A percentile compares a stretch with the other conserved stretches of the same genome.
These are phyloP conservation scores for Apocheima hispidaria DNA, from an alignment of 2,888 invertebrate species.

Conservation along the genomic window DNA sequence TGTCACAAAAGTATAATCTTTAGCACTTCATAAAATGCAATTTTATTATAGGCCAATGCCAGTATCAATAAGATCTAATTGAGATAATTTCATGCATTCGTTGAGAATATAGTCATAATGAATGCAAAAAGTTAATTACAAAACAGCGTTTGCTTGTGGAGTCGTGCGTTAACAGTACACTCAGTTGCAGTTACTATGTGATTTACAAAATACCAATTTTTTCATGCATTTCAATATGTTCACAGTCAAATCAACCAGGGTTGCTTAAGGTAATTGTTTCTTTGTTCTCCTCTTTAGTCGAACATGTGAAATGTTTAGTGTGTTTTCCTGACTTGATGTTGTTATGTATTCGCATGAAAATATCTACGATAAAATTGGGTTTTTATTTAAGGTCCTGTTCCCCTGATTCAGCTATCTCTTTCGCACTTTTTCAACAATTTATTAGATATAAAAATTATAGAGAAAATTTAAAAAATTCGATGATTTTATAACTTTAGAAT, in stretches of 20 bases:
- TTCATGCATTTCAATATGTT: constrained; percentile 36
- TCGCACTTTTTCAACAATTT: too few species aligned
- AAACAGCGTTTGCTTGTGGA: constrained; percentile 40
- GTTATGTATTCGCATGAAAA: constrained; percentile 26
- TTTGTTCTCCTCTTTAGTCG: constrained; percentile 25
- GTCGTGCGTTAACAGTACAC: constrained; percentile 56
- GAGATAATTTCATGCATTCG: constrained; percentile 34
- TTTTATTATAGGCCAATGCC: neutral
- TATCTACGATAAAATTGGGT: neutral
- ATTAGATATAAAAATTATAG: too few species aligned
- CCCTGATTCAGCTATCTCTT: too few species aligned
- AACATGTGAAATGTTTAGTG: constrained; percentile 29
- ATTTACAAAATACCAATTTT: constrained; percentile 43
- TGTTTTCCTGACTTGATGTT: constrained; percentile 21
- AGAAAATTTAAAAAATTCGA: too few species aligned
- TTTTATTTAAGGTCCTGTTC: neutral
- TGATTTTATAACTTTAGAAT: too few species aligned
- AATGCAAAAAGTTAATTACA: constrained; percentile 50
- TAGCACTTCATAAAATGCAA: neutral
- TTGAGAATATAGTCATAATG: constrained; percentile 43
- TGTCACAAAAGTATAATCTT: neutral
- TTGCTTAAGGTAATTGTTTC: constrained; percentile 33
- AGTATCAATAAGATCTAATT: constrained; percentile 3
- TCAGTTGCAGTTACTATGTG: constrained; percentile 41
- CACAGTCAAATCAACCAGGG: constrained; percentile 38